A percentile compares a stretch with the other conserved stretches of the same genome.
phyloP scores from a whole-genome alignment of 2,797 vertebrate genomes.

The Hippopotamyrus pictus region DNA sequence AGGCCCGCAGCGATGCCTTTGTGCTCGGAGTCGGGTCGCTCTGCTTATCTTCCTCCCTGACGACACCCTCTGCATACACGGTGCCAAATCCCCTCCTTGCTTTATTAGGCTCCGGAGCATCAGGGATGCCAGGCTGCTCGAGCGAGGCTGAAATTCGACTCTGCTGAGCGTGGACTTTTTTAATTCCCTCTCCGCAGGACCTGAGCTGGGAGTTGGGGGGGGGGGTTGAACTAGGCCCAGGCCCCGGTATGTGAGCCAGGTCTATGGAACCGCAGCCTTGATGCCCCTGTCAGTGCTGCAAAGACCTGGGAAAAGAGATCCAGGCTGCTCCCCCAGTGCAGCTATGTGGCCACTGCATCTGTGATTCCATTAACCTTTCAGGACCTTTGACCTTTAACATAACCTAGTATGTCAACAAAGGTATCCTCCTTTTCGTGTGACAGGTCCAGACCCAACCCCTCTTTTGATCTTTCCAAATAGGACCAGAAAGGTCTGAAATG shows the following conservation, averaged over 20 bases:
- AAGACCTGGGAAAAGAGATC: not conserved
- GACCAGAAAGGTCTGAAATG: not conserved
- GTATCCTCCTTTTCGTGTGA: not conserved
- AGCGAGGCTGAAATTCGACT: constrained; percentile 1
- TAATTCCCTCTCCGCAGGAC: not conserved
- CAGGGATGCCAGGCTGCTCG: constrained; percentile 2
- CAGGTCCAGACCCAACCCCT: not conserved
- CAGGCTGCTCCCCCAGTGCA: not conserved
- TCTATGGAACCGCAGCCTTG: not conserved
- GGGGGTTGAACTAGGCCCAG: not conserved
- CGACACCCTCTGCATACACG: not conserved
- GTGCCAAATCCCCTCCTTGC: constrained; percentile 5
- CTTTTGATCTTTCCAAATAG: not conserved
- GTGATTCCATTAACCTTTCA: not conserved
- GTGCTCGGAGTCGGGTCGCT: not conserved
- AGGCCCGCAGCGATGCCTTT: not conserved
- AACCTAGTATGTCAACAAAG: not conserved
- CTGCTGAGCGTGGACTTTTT: not conserved
- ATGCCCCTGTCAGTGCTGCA: not conserved
- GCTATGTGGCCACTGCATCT: not conserved
- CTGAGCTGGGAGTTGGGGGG: not conserved
- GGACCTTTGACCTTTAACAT: not conserved
- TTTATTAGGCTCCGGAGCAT: constrained; percentile 15
- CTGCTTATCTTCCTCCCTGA: not conserved
- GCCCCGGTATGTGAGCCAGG: not conserved